Conservation (phyloP, 2,113 vertebrate species). For the Alethe castanea region DNA sequence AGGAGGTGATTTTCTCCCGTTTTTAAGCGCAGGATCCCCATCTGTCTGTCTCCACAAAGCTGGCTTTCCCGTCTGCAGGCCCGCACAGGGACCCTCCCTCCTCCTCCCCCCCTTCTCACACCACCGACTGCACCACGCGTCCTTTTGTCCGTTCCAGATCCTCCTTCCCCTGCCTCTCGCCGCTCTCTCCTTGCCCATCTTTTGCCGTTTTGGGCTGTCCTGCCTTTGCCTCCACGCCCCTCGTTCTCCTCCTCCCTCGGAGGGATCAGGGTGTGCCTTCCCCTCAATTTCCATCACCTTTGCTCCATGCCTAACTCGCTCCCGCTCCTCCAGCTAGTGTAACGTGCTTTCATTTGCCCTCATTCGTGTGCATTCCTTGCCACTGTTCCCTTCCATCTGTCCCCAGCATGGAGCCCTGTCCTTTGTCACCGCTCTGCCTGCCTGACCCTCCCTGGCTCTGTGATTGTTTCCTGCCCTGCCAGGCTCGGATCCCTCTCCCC, state of each 20-base stretch:
- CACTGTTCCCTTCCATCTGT: constrained; percentile 20
- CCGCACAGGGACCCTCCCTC: constrained; percentile 33
- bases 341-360: not conserved
- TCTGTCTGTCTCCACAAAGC: constrained; percentile 37
- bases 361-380: not conserved
- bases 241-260: not conserved
- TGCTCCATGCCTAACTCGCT: not conserved
- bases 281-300: not conserved
- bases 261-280: not conserved
- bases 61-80: constrained; percentile 46
- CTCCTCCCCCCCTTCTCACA: constrained; percentile 17
- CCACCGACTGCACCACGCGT: constrained; percentile 37
- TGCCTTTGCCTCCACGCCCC: not conserved
- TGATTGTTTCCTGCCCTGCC: not conserved
- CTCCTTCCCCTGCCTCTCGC: constrained; percentile 14
- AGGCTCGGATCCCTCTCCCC: not conserved
- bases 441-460: constrained; percentile 24
- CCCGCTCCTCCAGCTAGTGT: not conserved
- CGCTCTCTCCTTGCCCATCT: not conserved
- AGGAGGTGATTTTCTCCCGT: not conserved
- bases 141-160: constrained; percentile 51
- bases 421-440: constrained; percentile 31
- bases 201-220: not conserved
- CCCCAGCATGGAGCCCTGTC: not conserved
- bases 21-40: constrained; percentile 27